phyloP scores from a whole-genome alignment of 2,888 invertebrate species.

The Cyaniris semiargus region DNA sequence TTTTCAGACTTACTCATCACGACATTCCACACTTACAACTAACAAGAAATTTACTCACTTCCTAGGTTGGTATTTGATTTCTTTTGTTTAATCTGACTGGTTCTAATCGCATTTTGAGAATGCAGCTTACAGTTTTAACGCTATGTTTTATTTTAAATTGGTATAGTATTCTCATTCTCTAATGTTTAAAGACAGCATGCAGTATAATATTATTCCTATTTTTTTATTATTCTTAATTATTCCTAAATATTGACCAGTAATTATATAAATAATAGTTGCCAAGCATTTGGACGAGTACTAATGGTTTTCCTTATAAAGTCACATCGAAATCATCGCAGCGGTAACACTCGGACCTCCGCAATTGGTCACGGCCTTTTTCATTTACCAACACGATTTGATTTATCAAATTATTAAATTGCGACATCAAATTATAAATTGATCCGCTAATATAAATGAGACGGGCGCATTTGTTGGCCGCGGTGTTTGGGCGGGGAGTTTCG shows the following conservation, averaged over 20 bases:
- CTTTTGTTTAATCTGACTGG: neutral
- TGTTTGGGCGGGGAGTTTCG: neutral
- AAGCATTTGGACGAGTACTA: neutral
- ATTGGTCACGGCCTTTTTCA: conserved; percentile 4
- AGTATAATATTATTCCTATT: too few relatives aligned
- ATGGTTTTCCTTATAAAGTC: neutral
- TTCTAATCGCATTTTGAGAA: too few relatives aligned
- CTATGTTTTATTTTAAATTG: too few relatives aligned
- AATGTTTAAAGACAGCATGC: too few relatives aligned
- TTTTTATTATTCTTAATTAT: too few relatives aligned
- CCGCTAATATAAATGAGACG: neutral
- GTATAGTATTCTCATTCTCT: too few relatives aligned
- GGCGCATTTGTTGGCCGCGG: neutral
- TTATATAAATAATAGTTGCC: neutral
- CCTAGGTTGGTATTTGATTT: neutral
- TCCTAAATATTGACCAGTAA: too few relatives aligned
- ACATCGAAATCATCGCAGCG: neutral
- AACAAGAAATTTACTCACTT: neutral
- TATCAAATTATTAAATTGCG: conserved; percentile 6
- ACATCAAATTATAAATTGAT: neutral
- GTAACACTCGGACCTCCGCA: neutral
- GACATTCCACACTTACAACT: conserved; percentile 5
- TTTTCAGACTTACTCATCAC: neutral
- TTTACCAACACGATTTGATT: conserved; percentile 4
- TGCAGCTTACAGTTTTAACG: too few relatives aligned